Evolutionary conservation across 2,113 vertebrate species (phyloP).

Genomic region (Menidia beryllina): DNA sequence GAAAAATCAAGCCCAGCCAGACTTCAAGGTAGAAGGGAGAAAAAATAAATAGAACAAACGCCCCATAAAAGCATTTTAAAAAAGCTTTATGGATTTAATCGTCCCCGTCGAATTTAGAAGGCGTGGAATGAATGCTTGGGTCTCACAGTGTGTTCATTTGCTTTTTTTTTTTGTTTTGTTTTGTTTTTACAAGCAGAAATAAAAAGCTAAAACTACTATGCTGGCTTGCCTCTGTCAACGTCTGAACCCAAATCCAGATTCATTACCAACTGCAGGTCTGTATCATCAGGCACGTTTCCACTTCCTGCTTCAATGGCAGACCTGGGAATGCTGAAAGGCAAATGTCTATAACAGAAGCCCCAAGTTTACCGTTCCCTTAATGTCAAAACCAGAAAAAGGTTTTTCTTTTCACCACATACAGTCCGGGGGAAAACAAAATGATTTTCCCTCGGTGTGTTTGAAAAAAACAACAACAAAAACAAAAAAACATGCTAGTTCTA

Average conservation of each 20-base stretch:
- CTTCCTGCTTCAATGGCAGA: slow-evolving; percentile 60
- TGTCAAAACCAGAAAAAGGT: slow-evolving; percentile 59
- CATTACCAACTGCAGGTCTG: slow-evolving; percentile 41
- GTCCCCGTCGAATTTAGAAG: slow-evolving; percentile 18
- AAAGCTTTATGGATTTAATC: slow-evolving; percentile 23
- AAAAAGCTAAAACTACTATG: slow-evolving; percentile 45
- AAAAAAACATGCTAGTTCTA: too few relatives aligned
- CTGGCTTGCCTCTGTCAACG: slow-evolving; percentile 47
- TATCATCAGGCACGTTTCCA: slow-evolving; percentile 63
- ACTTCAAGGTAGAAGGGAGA: background rate
- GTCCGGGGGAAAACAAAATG: slow-evolving; percentile 5
- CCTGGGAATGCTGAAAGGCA: slow-evolving; percentile 57
- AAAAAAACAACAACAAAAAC: slow-evolving; percentile 4
- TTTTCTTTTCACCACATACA: slow-evolving; percentile 5
- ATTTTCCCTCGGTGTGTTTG: slow-evolving; percentile 15
- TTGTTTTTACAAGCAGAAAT: slow-evolving; percentile 19
- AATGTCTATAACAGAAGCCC: slow-evolving; percentile 75
- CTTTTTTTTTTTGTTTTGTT: too few relatives aligned
- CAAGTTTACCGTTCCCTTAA: slow-evolving; percentile 52
- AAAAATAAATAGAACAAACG: too few relatives aligned
- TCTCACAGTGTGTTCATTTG: background rate
- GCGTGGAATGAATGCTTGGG: background rate
- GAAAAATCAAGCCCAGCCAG: slow-evolving; percentile 25
- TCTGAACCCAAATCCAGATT: slow-evolving; percentile 48
- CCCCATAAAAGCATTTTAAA: slow-evolving; percentile 3